Base-by-base conservation (phyloP, 2,888 invertebrate genomes). In the Harmothoe impar region DNA sequence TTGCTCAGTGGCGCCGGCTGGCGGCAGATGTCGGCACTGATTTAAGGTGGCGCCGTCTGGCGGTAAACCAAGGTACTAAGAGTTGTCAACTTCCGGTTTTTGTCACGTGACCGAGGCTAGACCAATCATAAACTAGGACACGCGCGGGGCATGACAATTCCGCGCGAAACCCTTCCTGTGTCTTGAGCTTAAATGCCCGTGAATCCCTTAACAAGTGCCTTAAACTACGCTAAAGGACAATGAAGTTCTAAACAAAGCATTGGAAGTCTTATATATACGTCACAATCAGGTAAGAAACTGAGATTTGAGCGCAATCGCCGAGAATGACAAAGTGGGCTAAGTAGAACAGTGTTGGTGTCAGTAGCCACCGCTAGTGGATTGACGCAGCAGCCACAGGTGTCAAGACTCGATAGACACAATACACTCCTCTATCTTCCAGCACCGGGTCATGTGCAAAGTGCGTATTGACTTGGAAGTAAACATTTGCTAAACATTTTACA, bases 141-240 rank as follows among this genome's bases (percentile, higher is more conserved):
- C 81, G 20, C 15, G 43, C 35, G 81, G 43, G 81, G 35, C 43
- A 43, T 35, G 23, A 23, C n/a, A 43, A 43, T 35, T 72, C 35
- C 81, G 81, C 81, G 81, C 81, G 81, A 81, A 81, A 81, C 25
- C 81, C 81, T n/a, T n/a, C 43, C 81, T 81, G 81, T 43, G 81
- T 81, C 20, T n/a, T 62, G 62, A 25, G 35, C 10, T 43, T 81
- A 81, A 81, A 35, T 35, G 33, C 35, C 43, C 35, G 43, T 43
- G 33, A 15, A 23, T 81, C 81, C n/a, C 31, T 5, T 7, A 35
- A 43, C 23, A 81, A 81, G 81, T 43, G 33, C 81, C 7, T n/a
- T 15, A 81, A 33, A 81, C 10, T n/a, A 5, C 12, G 43, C 23
- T 15, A 35, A 17, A 7, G 20, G 81, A 81, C 33, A 23, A 81